phyloP scores from a whole-genome alignment of 2,113 vertebrate genomes.

The Psittacara wagleri region DNA sequence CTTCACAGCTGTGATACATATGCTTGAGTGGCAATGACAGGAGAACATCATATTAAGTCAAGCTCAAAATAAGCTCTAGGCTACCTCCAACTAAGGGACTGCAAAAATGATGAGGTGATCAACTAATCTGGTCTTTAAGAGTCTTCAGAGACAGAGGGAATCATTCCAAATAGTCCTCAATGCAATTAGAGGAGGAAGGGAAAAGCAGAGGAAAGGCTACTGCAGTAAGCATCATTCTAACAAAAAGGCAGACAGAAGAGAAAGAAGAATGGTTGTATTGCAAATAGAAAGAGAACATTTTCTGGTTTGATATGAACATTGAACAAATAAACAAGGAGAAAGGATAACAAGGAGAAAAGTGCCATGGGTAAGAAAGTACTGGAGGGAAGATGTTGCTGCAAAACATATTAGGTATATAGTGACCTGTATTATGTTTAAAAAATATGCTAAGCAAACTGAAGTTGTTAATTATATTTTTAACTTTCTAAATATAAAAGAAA shows the following conservation, averaged over 20 bases:
- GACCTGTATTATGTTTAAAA: neutral
- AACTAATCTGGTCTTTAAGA: conserved; percentile 20
- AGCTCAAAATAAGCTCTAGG: conserved; percentile 19
- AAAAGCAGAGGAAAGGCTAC: neutral
- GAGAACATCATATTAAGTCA: conserved; percentile 14
- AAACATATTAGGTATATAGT: neutral
- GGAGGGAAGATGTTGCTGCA: neutral
- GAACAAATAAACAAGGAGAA: neutral
- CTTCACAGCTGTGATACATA: conserved; percentile 44
- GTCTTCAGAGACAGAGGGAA: neutral
- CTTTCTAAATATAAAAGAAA: neutral
- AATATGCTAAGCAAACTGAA: neutral
- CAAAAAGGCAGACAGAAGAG: neutral
- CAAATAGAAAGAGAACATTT: neutral
- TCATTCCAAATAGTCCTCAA: neutral
- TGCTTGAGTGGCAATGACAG: conserved; percentile 40
- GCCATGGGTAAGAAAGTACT: neutral
- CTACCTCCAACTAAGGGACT: neutral
- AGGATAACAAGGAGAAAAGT: neutral
- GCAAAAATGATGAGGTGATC: conserved; percentile 2
- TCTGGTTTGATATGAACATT: neutral
- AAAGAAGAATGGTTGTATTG: neutral
- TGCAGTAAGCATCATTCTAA: neutral
- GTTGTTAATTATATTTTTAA: neutral
- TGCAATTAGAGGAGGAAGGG: neutral